Evolutionary conservation across 2,113 vertebrate species (phyloP), one percentile per base, ranked within the genome.

Genomic region (Eulemur rufifrons): DNA sequence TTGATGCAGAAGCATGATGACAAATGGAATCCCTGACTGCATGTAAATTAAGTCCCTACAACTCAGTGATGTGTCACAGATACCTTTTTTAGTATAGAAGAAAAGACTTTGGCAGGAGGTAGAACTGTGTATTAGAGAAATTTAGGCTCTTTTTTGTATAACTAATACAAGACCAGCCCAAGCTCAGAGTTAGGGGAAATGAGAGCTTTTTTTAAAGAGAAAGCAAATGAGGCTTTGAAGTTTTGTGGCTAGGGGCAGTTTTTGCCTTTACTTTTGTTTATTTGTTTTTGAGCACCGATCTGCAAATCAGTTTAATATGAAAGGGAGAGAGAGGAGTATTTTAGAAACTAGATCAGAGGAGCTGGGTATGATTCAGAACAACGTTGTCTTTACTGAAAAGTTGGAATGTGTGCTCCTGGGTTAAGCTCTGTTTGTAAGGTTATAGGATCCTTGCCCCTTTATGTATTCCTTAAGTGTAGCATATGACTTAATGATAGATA

Each of bases 341-440:
- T 92, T 59, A 87, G 83, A 86, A 96, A 81, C n/a, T 73, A 92
- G 95, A 78, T 97, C 86, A 89, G 77, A 94, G 80, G n/a, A 93
- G 69, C n/a, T 80, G 85, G 37, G 78, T 42, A 23, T 68, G 63
- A 95, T 71, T 91, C 80, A 91, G 12, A 89, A 50, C n/a, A 81
- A 32, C 90, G 37, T 54, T 96, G 73, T 89, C 54, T 68, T 80
- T 93, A 45, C 64, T 94, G 61, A 91, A 96, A 95, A 96, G 34
- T 68, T 93, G 59, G 45, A 81, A 74, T 76, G 14, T 61, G 29
- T 6, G 39, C 54, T 94, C 21, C 39, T 68, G 45, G 39, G n/a
- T 92, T 23, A 90, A 81, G 64, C 91, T 89, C 18, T 74, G 13
- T 95, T 29, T 85, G 59, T 89, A 84, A 93, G 59, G 42, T 59